These are phyloP conservation scores for Aegotheles bennettii DNA, from an alignment of 2,113 vertebrate species.

Conservation along the genomic window DNA sequence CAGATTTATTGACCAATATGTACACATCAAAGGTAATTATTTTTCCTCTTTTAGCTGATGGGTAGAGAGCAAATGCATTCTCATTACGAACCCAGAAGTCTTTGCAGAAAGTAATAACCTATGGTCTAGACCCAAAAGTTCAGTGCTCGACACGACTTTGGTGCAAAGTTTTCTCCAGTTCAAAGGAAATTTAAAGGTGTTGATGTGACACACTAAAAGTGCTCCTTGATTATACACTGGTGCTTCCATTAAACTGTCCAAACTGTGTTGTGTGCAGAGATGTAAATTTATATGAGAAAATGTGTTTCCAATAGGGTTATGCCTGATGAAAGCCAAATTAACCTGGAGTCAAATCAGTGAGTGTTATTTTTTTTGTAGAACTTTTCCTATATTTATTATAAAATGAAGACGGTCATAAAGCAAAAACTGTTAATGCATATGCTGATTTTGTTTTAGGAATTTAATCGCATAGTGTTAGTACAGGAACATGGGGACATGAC, in stretches of 20 bases:
- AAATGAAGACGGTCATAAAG: background rate
- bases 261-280: background rate
- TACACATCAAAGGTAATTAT: constrained; percentile 87
- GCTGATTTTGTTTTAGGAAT: background rate
- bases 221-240: background rate
- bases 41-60: constrained; percentile 30
- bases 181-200: constrained; percentile 36
- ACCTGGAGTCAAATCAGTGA: constrained; percentile 2
- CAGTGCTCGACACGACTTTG: background rate
- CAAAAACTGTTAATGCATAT: background rate
- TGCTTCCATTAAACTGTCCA: constrained; percentile 51
- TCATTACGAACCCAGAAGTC: constrained; percentile 26
- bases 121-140: constrained; percentile 10
- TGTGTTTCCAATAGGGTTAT: constrained; percentile 21
- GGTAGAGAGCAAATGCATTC: constrained; percentile 30
- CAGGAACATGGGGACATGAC: background rate
- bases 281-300: constrained; percentile 9
- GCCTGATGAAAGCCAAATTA: constrained; percentile 35
- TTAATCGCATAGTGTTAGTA: background rate
- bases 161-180: constrained; percentile 19
- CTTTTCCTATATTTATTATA: background rate
- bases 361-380: background rate
- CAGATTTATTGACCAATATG: constrained; percentile 88
- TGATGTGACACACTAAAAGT: constrained; percentile 26
- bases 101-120: constrained; percentile 42